These are phyloP conservation scores for Lemur catta DNA, from an alignment of 2,797 vertebrate species.

Conservation along the genomic window DNA sequence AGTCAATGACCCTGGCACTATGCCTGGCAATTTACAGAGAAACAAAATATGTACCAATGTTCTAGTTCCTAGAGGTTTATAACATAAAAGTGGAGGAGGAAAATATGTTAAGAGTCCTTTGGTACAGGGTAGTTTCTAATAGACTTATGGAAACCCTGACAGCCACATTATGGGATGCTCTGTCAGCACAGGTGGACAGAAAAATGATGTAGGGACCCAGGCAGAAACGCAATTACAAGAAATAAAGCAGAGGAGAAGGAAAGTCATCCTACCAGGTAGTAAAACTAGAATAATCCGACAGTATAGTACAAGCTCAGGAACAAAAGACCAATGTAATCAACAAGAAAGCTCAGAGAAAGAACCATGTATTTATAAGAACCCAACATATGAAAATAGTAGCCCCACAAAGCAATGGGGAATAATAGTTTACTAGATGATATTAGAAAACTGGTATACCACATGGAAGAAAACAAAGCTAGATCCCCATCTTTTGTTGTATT, in stretches of 20 bases:
- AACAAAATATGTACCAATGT: background rate
- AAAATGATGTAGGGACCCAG: background rate
- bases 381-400: background rate
- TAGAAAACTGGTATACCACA: background rate
- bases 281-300: background rate
- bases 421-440: background rate
- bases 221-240: background rate
- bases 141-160: background rate
- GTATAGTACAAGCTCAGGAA: background rate
- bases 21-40: background rate
- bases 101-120: background rate
- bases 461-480: background rate
- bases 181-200: background rate
- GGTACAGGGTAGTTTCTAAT: background rate
- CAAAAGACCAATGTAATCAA: background rate
- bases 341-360: background rate
- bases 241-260: background rate
- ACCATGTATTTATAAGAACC: fast-evolving
- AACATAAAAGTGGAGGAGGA: background rate
- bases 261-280: background rate
- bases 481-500: background rate
- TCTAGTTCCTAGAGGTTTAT: background rate
- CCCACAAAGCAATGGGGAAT: background rate
- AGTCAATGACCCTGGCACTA: background rate
- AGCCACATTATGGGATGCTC: background rate